Evolutionary conservation across 2,113 vertebrate species (phyloP).

Genomic region (Micronisus gabar): DNA sequence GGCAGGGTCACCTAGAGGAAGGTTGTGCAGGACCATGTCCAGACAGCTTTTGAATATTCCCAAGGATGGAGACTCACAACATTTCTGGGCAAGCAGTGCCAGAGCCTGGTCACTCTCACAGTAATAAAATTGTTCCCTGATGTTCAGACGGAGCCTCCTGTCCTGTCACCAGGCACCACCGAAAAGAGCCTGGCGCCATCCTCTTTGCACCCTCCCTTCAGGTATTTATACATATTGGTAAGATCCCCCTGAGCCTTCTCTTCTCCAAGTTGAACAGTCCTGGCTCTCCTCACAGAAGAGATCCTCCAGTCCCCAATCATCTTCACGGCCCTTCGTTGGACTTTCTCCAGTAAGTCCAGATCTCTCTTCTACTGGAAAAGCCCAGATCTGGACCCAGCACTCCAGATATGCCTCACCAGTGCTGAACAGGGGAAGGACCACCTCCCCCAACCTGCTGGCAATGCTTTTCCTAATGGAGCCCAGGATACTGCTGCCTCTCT

Average conservation of each 20-base stretch:
- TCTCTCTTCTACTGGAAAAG: neutral
- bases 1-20: neutral
- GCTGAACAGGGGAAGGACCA: neutral
- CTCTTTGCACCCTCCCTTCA: neutral
- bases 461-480: neutral
- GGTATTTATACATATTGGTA: no score
- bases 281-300: neutral
- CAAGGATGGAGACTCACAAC: neutral
- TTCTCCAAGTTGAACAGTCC: neutral
- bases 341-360: neutral
- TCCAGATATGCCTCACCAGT: neutral
- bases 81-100: neutral
- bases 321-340: neutral
- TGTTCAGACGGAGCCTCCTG: neutral
- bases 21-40: neutral
- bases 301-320: neutral
- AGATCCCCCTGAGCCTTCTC: neutral
- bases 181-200: neutral
- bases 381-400: neutral
- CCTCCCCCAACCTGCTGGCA: neutral
- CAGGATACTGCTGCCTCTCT: neutral
- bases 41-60: neutral
- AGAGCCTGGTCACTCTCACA: neutral
- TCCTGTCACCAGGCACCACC: neutral
- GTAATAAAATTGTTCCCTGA: neutral